A percentile compares a stretch with the other conserved stretches of the same genome.
Evolutionary conservation across 2,113 vertebrate genomes (phyloP).

Genomic region (Okapia johnstoni): DNA sequence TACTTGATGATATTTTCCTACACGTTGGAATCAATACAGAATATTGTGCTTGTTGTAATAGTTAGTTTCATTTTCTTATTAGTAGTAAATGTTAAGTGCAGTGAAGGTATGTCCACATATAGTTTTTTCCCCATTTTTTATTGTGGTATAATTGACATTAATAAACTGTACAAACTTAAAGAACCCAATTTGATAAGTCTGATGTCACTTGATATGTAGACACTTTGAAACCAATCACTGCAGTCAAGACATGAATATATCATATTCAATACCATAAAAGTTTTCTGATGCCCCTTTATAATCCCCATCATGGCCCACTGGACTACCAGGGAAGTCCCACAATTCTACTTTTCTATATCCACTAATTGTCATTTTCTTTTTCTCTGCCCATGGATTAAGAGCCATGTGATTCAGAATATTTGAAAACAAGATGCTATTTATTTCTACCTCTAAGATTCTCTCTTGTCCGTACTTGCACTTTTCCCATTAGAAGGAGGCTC

Average conservation of each 20-base stretch:
- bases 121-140: background rate
- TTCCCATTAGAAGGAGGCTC: too few relatives aligned
- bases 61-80: background rate
- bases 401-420: background rate
- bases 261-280: background rate
- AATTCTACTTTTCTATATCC: background rate
- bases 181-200: background rate
- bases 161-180: background rate
- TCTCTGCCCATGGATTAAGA: background rate
- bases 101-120: background rate
- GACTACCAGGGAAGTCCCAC: background rate
- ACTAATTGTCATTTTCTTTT: background rate
- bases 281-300: background rate
- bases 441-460: background rate
- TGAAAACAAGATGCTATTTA: background rate
- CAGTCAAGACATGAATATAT: background rate
- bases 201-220: background rate
- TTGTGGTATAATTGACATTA: background rate
- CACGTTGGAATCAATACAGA: background rate
- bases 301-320: background rate
- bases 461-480: background rate
- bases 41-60: background rate
- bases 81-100: background rate
- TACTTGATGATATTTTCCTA: background rate
- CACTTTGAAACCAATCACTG: background rate